Base-by-base conservation (phyloP, 2,797 vertebrate genomes). In the Pagetopsis macropterus region DNA sequence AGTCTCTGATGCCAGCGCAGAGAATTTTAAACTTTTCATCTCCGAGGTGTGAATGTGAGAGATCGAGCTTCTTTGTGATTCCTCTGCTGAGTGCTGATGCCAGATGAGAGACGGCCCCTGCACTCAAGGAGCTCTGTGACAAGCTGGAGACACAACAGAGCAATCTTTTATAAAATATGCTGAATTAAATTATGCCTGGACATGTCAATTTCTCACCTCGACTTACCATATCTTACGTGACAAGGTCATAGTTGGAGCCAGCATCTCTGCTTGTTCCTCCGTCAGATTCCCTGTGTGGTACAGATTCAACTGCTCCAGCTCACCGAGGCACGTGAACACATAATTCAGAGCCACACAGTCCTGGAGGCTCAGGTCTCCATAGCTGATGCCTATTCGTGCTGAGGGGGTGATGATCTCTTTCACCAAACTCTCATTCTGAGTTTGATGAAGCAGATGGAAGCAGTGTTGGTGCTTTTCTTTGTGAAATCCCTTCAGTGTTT, bases 401-500 rank as follows among this genome's bases (percentile, higher is more conserved):
- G 82, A 65, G 0, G 72, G 16, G 1, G 49, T 48, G 48, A 91
- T 31, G 16, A 89, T 70, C 54, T 92, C 91, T 31, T 59, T 85
- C 45, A 94, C 87, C 61, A 94, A 84, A 9, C 64, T 72, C 21
- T 85, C 46, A 64, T 86, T 94, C 57, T 91, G 93, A 4, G 89
- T 72, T 59, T 96, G 93, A 70, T 92, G 89, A 9, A 95, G 91
- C 46, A 94, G 72, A 27, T 65, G 81, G 58, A 93, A 92, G 50
- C 81, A 82, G 44, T n/a, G 78, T 13, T 87, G 74, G 65, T 92
- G 89, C 14, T 68, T 9, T 1, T 70, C 67, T 63, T 69, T 81
- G n/a, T 31, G 0, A 5, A 0, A 57, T 2, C 16, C 67, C 11
- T 69, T 60, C 40, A 92, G 69, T 9, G 56, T 75, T 23, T 41